Evolutionary conservation across 2,797 vertebrate genomes (phyloP).

Genomic region (Coccyzus lansbergi): DNA sequence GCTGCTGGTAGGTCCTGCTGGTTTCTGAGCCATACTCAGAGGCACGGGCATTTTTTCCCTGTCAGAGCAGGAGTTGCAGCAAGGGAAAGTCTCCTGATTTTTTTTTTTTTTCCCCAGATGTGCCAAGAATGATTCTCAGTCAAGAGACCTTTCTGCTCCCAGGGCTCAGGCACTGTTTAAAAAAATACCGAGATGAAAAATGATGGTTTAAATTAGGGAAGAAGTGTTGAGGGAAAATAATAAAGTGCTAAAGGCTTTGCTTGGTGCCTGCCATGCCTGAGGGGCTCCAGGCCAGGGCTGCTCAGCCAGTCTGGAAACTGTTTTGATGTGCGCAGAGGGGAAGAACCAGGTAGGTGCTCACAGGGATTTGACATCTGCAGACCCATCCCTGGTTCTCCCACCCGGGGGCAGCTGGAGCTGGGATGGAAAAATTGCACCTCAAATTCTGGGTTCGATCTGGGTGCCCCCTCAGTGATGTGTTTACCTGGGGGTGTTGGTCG

Average conservation of each 20-base stretch:
- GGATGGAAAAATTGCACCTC: neutral
- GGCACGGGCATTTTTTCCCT: neutral
- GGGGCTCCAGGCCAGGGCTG: neutral
- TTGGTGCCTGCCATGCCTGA: neutral
- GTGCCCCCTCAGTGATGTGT: too few relatives aligned
- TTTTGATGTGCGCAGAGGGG: neutral
- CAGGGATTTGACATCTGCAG: rapidly evolving
- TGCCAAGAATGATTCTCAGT: neutral
- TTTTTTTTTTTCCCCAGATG: neutral
- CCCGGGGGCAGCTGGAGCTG: rapidly evolving
- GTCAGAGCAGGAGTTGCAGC: neutral
- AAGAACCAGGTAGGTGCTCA: neutral
- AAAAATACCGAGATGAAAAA: neutral
- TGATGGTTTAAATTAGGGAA: neutral
- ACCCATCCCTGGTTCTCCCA: neutral
- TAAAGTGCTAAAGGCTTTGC: neutral
- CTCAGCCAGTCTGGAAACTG: neutral
- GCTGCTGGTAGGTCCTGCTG: rapidly evolving
- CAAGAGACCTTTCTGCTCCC: neutral
- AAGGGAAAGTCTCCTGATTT: neutral
- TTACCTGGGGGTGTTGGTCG: too few relatives aligned
- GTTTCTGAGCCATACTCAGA: neutral
- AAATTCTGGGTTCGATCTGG: too few relatives aligned
- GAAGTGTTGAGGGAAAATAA: neutral
- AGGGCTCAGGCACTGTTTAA: neutral